Percentiles rank a stretch among this genome's conserved stretches.
These are phyloP conservation scores for Melanotaenia maccullochi DNA, from an alignment of 2,797 vertebrate species.

Conservation along the genomic window DNA sequence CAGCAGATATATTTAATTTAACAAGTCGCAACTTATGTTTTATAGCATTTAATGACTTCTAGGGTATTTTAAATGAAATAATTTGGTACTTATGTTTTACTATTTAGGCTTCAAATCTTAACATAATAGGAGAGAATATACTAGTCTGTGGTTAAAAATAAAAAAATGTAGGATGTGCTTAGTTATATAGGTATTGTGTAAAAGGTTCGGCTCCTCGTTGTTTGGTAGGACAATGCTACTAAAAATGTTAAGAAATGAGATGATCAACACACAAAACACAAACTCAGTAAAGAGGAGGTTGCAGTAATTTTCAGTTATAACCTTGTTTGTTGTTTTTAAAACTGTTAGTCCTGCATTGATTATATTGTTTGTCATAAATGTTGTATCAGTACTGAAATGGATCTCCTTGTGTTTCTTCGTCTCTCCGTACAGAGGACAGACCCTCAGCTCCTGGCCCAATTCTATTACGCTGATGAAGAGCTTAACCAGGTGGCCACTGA, in stretches of 20 bases:
- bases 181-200: not conserved
- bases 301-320: not conserved
- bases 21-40: not conserved
- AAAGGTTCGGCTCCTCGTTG: not conserved
- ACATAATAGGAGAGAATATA: not conserved
- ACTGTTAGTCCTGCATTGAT: not conserved
- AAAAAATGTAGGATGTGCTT: too few species aligned
- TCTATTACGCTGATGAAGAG: constrained; percentile 98
- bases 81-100: not conserved
- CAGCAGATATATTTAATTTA: not conserved
- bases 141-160: not conserved
- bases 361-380: not conserved
- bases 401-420: constrained; percentile 33
- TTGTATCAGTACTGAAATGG: not conserved
- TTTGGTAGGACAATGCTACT: not conserved
- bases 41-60: not conserved
- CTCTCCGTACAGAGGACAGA: constrained; percentile 89
- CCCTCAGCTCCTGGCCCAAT: constrained; percentile 96
- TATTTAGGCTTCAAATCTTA: not conserved
- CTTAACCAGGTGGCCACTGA: constrained; percentile 96
- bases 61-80: not conserved
- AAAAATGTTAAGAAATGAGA: not conserved
- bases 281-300: not conserved
- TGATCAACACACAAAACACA: not conserved
- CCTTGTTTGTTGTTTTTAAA: not conserved